Base-by-base conservation (phyloP, 2,797 vertebrate species). In the Premnoplex brunnescens region DNA sequence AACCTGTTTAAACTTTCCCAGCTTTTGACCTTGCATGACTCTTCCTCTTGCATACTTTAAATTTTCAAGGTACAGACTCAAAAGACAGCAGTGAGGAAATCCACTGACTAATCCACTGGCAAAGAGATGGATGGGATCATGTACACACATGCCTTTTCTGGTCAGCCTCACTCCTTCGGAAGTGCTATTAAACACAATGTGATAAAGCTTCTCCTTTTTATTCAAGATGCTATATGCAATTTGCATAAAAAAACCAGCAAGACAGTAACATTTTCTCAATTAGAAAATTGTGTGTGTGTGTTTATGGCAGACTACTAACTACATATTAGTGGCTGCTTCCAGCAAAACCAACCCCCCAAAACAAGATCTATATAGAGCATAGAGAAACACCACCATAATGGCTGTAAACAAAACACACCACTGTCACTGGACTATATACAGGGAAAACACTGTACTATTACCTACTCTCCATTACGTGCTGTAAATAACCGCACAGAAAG, bases 141-240 rank as follows among this genome's bases (percentile, higher is more conserved):
- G 3, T 1, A 2, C 12, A 39, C 48, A 44, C 0, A 1, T 22
- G 22, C 32, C 20, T 64, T 27, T 24, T 77, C 32, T 83, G 4
- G 6, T 59, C 41, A 80, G 23, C 54, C 17, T 79, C 7, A 2
- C 32, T 78, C 18, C 28, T 64, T 71, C n/a, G 58, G 36, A 76
- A 89, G 22, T 8, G 28, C 44, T 26, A 52, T 27, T 67, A 63
- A 68, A 82, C 14, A 39, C 12, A 24, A 18, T 1, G 2, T 26
- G 68, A 30, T 60, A 69, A 77, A 62, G 8, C 14, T 73, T 41
- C 20, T 12, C 14, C 16, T 69, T 68, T 68, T 58, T 52, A 72
- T 48, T 46, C 41, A 77, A 74, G 51, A 77, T 7, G 4, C 14
- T 6, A 4, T 17, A 4, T 28, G 27, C 4, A 3, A 87, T 73